A percentile compares a stretch with the other conserved stretches of the same genome.
Evolutionary conservation across 2,888 invertebrate genomes (phyloP).

Genomic region (Lithophane leautieri): DNA sequence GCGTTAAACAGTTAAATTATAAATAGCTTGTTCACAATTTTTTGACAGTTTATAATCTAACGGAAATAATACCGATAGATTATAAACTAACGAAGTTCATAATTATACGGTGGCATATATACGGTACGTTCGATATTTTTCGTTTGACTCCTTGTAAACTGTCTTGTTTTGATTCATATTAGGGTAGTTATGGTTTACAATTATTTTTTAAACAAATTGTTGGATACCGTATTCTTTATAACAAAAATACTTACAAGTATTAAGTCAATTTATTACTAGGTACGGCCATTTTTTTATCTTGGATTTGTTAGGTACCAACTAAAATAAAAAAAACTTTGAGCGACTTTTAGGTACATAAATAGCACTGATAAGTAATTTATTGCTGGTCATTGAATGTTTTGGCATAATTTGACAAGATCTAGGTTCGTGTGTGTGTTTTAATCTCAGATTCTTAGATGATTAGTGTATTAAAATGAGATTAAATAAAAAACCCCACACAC

Average conservation of each 20-base stretch:
- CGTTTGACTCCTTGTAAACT: neutral
- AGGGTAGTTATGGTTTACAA: neutral
- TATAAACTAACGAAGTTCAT: too few relatives aligned
- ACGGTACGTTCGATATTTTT: constrained; percentile 36
- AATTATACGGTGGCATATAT: constrained; percentile 8
- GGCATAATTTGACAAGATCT: neutral
- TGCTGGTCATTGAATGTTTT: neutral
- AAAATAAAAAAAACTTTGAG: neutral
- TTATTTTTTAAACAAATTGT: neutral
- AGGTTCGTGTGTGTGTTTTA: constrained; percentile 32
- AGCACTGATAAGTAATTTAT: constrained; percentile 3
- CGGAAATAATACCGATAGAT: too few relatives aligned
- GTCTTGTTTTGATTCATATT: neutral
- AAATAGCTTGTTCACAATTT: too few relatives aligned
- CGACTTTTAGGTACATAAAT: neutral
- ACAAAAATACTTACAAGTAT: neutral
- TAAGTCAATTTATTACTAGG: neutral
- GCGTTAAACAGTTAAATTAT: too few relatives aligned
- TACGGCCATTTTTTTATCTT: neutral
- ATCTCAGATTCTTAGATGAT: constrained; percentile 43
- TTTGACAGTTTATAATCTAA: too few relatives aligned
- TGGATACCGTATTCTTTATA: neutral
- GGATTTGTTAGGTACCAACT: neutral
- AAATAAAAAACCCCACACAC: constrained; percentile 46
- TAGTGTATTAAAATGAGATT: constrained; percentile 61